phyloP scores from a whole-genome alignment of 2,797 vertebrate species.

The Oreonectes daqikongensis region DNA sequence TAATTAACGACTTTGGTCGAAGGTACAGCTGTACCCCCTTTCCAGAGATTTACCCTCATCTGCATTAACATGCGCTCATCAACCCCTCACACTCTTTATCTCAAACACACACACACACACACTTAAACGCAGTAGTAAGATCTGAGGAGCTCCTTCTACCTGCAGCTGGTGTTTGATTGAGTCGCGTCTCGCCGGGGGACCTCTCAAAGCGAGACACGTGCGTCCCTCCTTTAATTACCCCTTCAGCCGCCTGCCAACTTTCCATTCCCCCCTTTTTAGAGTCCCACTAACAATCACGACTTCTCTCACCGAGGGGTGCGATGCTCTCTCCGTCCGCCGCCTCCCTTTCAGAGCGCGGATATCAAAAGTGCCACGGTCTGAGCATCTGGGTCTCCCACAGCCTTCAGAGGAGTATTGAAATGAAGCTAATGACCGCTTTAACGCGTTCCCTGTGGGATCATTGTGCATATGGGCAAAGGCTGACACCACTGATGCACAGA shows the following conservation, averaged over 20 bases:
- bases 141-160: constrained; percentile 59
- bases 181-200: constrained; percentile 66
- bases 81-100: constrained; percentile 33
- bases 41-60: constrained; percentile 33
- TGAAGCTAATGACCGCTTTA: constrained; percentile 73
- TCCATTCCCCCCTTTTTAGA: constrained; percentile 56
- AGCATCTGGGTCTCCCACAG: constrained; percentile 66
- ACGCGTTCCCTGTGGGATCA: constrained; percentile 38
- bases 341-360: constrained; percentile 40
- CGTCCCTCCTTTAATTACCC: constrained; percentile 71
- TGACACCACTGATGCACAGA: constrained; percentile 19
- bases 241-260: constrained; percentile 60
- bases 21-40: constrained; percentile 71
- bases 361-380: constrained; percentile 49
- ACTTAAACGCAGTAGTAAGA: constrained; percentile 37
- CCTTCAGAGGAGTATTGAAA: constrained; percentile 68
- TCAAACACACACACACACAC: constrained; percentile 50
- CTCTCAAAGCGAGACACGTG: constrained; percentile 67
- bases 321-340: constrained; percentile 53
- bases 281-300: constrained; percentile 48
- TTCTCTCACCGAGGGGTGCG: constrained; percentile 38
- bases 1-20: constrained; percentile 70
- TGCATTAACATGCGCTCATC: constrained; percentile 42
- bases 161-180: constrained; percentile 78
- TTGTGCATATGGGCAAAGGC: background rate